Percentiles rank a stretch among this genome's conserved stretches.
Conservation (phyloP, 2,888 invertebrate genomes). For the Plebejus anna region DNA sequence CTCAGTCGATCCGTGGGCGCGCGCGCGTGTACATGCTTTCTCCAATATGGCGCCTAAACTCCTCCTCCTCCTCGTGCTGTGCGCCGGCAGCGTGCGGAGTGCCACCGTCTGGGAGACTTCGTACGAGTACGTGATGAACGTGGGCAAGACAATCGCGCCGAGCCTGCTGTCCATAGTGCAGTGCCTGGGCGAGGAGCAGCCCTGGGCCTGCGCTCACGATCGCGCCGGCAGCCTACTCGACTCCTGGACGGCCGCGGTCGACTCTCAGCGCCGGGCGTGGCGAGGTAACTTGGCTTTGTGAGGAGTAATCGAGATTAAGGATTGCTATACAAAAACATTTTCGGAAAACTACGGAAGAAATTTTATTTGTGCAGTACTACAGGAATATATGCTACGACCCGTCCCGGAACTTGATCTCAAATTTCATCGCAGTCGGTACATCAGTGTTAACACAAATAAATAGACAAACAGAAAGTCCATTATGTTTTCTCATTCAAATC, state of each 20-base stretch:
- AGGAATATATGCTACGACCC: no score
- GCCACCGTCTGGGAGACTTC: conserved; percentile 60
- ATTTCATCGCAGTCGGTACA: no score
- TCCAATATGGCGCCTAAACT: conserved; percentile 55
- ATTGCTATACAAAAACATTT: background rate
- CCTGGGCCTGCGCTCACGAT: conserved; percentile 77
- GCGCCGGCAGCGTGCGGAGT: conserved; percentile 52
- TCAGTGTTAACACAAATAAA: no score
- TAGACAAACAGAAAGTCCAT: no score
- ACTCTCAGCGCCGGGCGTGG: conserved; percentile 62
- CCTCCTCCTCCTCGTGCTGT: conserved; percentile 48
- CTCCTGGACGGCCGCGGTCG: conserved; percentile 58
- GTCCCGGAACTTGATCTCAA: no score
- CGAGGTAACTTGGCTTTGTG: conserved; percentile 50
- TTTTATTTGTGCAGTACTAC: no score
- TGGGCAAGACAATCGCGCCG: conserved; percentile 67
- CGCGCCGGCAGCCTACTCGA: conserved; percentile 77
- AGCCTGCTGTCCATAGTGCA: conserved; percentile 76
- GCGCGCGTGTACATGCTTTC: conserved; percentile 42
- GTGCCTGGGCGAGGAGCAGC: conserved; percentile 72
- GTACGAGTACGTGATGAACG: conserved; percentile 64
- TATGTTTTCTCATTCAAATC: no score
- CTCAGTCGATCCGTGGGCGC: conserved; percentile 58
- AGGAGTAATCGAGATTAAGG: background rate
- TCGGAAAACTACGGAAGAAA: background rate